Conservation (phyloP, 2,797 vertebrate species). For the Melanotaenia boesemani region DNA sequence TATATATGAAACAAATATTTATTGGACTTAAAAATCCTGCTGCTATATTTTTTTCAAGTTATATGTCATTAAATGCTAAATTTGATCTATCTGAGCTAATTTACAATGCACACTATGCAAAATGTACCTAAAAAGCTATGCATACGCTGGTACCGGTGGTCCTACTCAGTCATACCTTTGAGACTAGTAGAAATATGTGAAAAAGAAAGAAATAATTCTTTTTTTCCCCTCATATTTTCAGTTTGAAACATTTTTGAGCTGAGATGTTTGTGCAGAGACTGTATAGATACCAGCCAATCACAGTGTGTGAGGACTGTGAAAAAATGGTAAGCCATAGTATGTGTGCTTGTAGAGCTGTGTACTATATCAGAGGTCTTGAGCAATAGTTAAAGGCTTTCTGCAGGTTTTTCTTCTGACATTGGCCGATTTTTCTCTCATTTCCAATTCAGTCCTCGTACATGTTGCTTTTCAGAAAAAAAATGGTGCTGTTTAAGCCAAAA, state of each 20-base stretch:
- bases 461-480: too few species aligned
- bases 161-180: background rate
- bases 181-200: background rate
- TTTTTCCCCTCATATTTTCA: background rate
- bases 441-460: background rate
- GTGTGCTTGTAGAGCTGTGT: background rate
- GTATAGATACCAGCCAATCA: background rate
- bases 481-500: background rate
- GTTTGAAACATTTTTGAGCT: background rate
- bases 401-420: background rate
- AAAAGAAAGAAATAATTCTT: background rate
- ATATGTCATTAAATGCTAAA: background rate
- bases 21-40: too few species aligned
- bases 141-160: background rate
- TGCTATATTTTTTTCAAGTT: background rate
- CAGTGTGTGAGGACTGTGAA: background rate
- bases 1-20: too few species aligned
- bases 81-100: background rate
- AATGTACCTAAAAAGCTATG: background rate
- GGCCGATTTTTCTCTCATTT: background rate
- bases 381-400: background rate
- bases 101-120: background rate
- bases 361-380: background rate
- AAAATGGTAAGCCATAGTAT: background rate
- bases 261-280: background rate